phyloP scores from a whole-genome alignment of 2,797 vertebrate species.

The Loriculus beryllinus region DNA sequence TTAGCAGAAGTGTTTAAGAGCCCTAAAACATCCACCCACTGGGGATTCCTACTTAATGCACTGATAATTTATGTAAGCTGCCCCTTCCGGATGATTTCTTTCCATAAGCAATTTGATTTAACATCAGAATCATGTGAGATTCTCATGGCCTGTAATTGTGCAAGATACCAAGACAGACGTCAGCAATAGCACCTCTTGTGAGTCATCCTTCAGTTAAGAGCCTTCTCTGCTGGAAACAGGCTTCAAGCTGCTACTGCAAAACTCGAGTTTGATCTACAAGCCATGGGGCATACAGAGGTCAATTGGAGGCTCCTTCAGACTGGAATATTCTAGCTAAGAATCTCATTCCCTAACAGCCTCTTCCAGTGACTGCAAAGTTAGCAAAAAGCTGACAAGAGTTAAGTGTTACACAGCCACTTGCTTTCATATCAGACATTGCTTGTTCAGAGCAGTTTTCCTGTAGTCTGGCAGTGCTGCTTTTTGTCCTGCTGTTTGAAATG shows the following conservation, averaged over 20 bases:
- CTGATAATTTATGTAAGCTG: too few relatives aligned
- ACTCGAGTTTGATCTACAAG: background rate
- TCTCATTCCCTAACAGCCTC: background rate
- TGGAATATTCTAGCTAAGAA: background rate
- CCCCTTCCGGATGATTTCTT: background rate
- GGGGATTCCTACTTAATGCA: background rate
- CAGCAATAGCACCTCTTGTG: background rate
- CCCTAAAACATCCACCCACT: background rate
- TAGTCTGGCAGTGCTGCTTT: background rate
- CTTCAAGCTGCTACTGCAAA: background rate
- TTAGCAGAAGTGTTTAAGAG: background rate
- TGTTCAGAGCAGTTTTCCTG: background rate
- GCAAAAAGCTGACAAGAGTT: background rate
- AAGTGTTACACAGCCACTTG: too few relatives aligned
- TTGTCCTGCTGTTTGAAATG: background rate
- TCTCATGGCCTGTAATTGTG: background rate
- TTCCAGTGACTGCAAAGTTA: background rate
- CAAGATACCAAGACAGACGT: background rate
- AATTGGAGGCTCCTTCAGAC: background rate
- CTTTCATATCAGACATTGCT: accelerated
- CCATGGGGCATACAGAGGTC: background rate
- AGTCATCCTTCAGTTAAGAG: background rate
- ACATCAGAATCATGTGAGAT: background rate
- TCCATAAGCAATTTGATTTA: background rate
- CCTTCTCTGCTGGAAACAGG: background rate